phyloP scores from a whole-genome alignment of 2,113 vertebrate genomes.

The Ceyx melanurus region DNA sequence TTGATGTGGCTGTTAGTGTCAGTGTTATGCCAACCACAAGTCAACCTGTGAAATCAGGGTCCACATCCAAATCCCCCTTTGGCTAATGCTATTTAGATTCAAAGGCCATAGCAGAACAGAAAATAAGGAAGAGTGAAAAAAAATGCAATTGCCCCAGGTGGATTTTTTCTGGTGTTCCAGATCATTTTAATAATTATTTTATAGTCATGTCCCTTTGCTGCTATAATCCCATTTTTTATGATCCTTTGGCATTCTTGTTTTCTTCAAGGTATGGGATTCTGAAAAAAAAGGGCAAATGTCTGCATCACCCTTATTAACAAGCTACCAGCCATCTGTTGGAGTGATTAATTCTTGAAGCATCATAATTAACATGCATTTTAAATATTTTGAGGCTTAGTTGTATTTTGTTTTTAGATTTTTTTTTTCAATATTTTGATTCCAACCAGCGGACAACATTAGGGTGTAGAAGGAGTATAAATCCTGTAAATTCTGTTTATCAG shows the following conservation, averaged over 20 bases:
- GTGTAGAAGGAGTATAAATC: conserved; percentile 28
- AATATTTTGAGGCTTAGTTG: conserved; percentile 48
- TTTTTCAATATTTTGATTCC: not conserved
- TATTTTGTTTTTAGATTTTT: not conserved
- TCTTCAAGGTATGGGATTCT: not conserved
- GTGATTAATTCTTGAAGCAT: conserved; percentile 38
- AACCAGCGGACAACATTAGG: not conserved
- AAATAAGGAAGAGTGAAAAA: not conserved
- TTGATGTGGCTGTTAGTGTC: not conserved
- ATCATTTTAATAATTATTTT: not conserved
- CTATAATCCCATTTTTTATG: not conserved
- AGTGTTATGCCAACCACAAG: not conserved
- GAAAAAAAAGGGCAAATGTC: not conserved
- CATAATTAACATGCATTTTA: conserved; percentile 33
- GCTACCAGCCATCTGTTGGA: conserved; percentile 16
- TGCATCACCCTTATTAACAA: not conserved
- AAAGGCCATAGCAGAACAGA: not conserved
- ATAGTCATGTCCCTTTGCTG: not conserved
- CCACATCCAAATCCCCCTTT: not conserved
- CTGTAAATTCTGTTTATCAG: conserved; percentile 18
- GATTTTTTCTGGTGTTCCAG: not conserved
- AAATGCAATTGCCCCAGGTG: not conserved
- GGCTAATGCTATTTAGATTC: not conserved
- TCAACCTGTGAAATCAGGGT: not conserved
- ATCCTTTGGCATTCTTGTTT: not conserved